Evolutionary conservation across 2,888 invertebrate genomes (phyloP), one percentile per base, ranked within the genome.

Genomic region (Synanthedon andrenaeformis): DNA sequence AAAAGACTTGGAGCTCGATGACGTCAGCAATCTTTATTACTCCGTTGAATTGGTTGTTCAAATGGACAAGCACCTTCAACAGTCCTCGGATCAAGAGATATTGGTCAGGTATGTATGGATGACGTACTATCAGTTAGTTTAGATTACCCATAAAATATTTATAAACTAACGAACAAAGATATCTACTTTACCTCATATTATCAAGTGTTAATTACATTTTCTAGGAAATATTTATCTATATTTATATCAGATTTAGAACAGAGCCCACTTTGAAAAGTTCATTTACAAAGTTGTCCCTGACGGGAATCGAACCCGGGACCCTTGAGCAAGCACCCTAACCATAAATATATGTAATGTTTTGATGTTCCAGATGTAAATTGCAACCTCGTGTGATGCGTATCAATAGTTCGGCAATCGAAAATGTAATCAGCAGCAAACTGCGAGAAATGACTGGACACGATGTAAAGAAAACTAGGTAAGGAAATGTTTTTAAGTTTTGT

Each of bases 11-110:
- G 81, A 83, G 52, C 76, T 79, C 3, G 79, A 74, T 13, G 78
- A 82, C 49, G 74, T 78, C 56, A 76, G 89, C 66, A 78, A 89
- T 51, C 82, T 92, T 69, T 90, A 90, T 67, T 92, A 92, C 72
- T 89, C 89, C 12, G 91, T 92, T 10, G 90, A 90, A 54, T 78
- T 94, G 53, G 90, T 93, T 59, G 84, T 93, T 28, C 94, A 94
- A 73, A 93, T 93, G 89, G 94, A 94, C 67, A 87, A 89, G 56
- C 91, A 92, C 66, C 81, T 94, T 52, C 91, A 93, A 61, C 93
- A 93, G 76, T 91, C 91, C 50, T 90, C 91, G 0, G 94, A 94
- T 67, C 91, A 93, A 65, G 91, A 92, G 64, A 81, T 90, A 53
- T 79, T 89, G 12, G 89, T 93, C 6, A 80, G 83, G 86, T 84